Evolutionary conservation across 2,888 invertebrate species (phyloP).

Genomic region (Melinaea menophilus): DNA sequence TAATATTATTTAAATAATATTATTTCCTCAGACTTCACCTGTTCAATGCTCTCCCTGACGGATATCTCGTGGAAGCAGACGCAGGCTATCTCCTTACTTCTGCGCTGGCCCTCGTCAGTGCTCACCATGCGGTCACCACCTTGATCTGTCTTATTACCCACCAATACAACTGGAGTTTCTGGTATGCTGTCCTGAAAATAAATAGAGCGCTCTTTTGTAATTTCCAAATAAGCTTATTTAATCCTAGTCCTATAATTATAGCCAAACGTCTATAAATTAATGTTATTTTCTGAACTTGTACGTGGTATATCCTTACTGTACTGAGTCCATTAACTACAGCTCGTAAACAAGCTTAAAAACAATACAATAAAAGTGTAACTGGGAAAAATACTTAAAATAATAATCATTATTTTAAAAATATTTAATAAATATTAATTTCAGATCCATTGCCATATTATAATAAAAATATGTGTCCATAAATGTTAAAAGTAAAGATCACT

Average conservation of each 20-base stretch:
- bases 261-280: no score
- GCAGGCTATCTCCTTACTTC: constrained; percentile 88
- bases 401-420: no score
- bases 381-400: no score
- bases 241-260: no score
- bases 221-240: not conserved
- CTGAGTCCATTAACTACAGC: no score
- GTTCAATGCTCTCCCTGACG: constrained; percentile 89
- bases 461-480: not conserved
- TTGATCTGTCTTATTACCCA: constrained; percentile 90
- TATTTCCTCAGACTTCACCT: constrained; percentile 66
- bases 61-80: constrained; percentile 92
- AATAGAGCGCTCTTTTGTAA: not conserved
- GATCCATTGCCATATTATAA: no score
- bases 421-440: no score
- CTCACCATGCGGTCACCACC: constrained; percentile 88
- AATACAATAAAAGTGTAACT: no score
- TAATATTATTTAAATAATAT: not conserved
- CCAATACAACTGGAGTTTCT: constrained; percentile 87
- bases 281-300: no score
- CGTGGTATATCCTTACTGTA: no score
- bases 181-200: constrained; percentile 76
- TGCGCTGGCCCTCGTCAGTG: constrained; percentile 83
- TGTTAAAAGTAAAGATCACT: not conserved
- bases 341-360: no score